phyloP scores from a whole-genome alignment of 2,888 invertebrate species.

The Aphodius sticticus region DNA sequence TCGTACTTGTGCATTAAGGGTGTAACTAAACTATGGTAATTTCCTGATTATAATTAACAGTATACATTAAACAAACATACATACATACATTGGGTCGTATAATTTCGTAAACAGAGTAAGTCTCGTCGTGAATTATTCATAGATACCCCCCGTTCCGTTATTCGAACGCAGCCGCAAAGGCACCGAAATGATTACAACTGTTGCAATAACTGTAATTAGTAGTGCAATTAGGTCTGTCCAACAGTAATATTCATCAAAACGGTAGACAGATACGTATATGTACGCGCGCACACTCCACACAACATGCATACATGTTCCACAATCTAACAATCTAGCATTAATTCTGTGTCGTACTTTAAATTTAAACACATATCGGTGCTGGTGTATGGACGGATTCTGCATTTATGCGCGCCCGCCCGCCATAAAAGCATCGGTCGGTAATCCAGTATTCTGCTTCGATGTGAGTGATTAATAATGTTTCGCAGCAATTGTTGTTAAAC shows the following conservation, averaged over 20 bases:
- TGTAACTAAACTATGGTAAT: background rate
- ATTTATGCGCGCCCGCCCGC: background rate
- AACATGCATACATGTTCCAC: background rate
- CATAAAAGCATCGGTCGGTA: conserved; percentile 4
- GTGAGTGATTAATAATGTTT: background rate
- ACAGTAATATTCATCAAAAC: background rate
- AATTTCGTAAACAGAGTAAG: background rate
- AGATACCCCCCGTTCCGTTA: background rate
- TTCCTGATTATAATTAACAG: background rate
- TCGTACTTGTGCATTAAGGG: no score
- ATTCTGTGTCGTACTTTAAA: background rate
- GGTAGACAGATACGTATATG: background rate
- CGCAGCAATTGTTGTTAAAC: background rate
- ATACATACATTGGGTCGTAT: background rate
- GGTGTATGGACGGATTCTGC: background rate
- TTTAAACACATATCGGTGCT: background rate
- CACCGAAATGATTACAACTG: conserved; percentile 4
- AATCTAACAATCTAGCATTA: background rate
- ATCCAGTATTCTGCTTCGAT: background rate
- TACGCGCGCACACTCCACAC: background rate
- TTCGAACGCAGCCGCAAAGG: background rate
- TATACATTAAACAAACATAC: background rate
- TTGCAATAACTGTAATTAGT: conserved; percentile 4
- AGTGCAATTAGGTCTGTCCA: background rate
- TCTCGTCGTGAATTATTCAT: background rate